A percentile compares a stretch with the other conserved stretches of the same genome.
Evolutionary conservation across 30 jellyfish, hydroid and myxozoan species (phyloP).

Genomic region (Mastigias papua): DNA sequence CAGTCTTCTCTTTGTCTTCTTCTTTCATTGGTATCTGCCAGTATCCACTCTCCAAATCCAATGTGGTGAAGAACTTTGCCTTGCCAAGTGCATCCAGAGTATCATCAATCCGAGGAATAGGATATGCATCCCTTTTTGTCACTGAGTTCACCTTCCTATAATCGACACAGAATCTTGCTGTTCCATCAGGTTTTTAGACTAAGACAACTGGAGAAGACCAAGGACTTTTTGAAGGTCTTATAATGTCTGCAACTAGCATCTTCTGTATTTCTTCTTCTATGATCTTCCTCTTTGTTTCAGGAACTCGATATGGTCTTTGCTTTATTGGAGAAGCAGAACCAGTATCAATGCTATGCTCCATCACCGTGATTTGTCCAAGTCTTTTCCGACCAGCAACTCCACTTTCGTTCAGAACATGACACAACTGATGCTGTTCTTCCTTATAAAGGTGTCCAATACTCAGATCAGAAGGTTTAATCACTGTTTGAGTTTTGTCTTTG

Average conservation of each 20-base stretch:
- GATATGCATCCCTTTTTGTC: conserved; percentile 75
- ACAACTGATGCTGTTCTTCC: conserved; percentile 9
- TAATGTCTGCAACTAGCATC: conserved; percentile 65
- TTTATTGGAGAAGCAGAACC: conserved; percentile 49
- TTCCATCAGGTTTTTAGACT: conserved; percentile 66
- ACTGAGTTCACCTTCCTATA: conserved; percentile 57
- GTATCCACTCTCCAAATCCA: conserved; percentile 64
- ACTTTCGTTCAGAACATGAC: conserved; percentile 3
- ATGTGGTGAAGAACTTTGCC: conserved; percentile 33
- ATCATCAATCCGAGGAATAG: conserved; percentile 77
- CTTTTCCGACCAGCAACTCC: conserved; percentile 16
- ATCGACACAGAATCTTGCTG: conserved; percentile 61
- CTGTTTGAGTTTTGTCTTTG: conserved; percentile 9
- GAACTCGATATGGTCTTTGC: conserved; percentile 81
- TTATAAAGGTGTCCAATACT: conserved; percentile 12
- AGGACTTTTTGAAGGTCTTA: conserved; percentile 71
- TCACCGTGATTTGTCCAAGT: conserved; percentile 8
- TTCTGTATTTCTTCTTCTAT: conserved; percentile 58
- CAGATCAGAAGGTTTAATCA: neutral
- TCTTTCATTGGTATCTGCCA: conserved; percentile 70
- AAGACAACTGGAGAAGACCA: conserved; percentile 73
- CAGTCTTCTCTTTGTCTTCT: conserved; percentile 56
- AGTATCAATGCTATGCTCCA: conserved; percentile 22
- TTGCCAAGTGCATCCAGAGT: conserved; percentile 56
- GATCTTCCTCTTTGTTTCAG: conserved; percentile 49